Base-by-base conservation (phyloP, 2,113 vertebrate genomes). In the Dicaeum eximium region DNA sequence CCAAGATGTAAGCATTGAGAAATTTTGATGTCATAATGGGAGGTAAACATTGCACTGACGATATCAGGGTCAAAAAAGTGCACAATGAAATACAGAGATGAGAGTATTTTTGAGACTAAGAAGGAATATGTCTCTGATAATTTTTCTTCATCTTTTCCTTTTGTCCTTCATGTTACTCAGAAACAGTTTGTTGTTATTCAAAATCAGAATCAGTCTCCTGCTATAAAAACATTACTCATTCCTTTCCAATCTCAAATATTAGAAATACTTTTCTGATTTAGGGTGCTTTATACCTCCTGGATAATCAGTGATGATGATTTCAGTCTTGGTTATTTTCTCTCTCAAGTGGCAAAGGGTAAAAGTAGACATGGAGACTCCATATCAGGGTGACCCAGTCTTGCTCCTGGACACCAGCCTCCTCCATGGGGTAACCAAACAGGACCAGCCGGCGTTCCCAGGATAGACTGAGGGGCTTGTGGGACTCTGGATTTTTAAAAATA, bases 281-380 rank as follows among this genome's bases (percentile, higher is more conserved):
- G 10, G 1, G 6, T 91, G 12, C 17, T 80, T 74, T 77, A 24
- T 22, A 60, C 31, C 30, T 78, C 18, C 28, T 33, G 35, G 25
- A 70, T 57, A 45, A 54, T 45, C 67, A 31, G 47, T 1, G 0
- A 15, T 11, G 42, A 19, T 30, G 12, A 19, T 45, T 60, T 40
- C 25, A 65, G 2, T n/a, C 18, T 69, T n/a, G 15, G 40, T 71
- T 10, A 6, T 61, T 92, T 65, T 48, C 6, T 73, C 20, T 57
- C 17, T 42, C 16, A 35, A 38, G 25, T 42, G n/a, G 53, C 1
- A 2, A 33, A 60, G 58, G 19, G 30, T 54, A 81, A 23, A 40
- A 61, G 22, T 12, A n/a, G 66, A 24, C 4, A 4, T 10, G 7
- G 17, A 60, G 64, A 15, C 17, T 6, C 1, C 1, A 5, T 16